Conservation (phyloP, 2,888 invertebrate genomes). For the Onthophagus sagittarius region DNA sequence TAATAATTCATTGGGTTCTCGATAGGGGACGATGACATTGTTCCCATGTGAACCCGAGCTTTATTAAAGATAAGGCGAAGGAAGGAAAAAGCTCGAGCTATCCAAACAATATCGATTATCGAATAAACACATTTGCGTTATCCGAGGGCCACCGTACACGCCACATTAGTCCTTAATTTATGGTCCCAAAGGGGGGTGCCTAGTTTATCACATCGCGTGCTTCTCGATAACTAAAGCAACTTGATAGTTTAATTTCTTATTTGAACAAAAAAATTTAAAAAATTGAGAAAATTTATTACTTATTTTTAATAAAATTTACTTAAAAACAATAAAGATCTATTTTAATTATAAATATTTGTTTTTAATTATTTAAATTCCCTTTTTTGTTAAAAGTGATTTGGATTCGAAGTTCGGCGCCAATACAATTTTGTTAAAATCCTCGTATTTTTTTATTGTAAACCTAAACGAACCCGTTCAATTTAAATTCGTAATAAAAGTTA, state of each 20-base stretch:
- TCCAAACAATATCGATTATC: constrained; percentile 18
- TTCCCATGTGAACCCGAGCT: not conserved
- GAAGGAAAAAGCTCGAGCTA: not conserved
- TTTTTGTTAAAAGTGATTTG: too few relatives aligned
- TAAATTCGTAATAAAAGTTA: not conserved
- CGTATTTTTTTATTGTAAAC: too few relatives aligned
- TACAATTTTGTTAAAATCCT: too few relatives aligned
- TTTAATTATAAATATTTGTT: too few relatives aligned
- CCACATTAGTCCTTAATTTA: constrained; percentile 22
- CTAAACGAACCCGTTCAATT: not conserved
- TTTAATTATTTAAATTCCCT: too few relatives aligned
- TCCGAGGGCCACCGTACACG: constrained; percentile 19
- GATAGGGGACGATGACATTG: not conserved
- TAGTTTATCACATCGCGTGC: not conserved
- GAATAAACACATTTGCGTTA: constrained; percentile 23
- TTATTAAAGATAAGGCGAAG: not conserved
- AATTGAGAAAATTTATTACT: too few relatives aligned
- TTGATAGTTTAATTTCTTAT: not conserved
- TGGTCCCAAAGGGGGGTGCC: constrained; percentile 13
- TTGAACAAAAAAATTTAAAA: not conserved
- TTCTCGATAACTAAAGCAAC: not conserved
- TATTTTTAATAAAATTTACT: too few relatives aligned
- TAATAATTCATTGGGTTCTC: not conserved
- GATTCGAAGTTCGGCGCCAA: too few relatives aligned
- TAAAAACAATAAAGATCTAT: too few relatives aligned